phyloP scores from a whole-genome alignment of 2,888 invertebrate genomes.

The Ophion ellenae region DNA sequence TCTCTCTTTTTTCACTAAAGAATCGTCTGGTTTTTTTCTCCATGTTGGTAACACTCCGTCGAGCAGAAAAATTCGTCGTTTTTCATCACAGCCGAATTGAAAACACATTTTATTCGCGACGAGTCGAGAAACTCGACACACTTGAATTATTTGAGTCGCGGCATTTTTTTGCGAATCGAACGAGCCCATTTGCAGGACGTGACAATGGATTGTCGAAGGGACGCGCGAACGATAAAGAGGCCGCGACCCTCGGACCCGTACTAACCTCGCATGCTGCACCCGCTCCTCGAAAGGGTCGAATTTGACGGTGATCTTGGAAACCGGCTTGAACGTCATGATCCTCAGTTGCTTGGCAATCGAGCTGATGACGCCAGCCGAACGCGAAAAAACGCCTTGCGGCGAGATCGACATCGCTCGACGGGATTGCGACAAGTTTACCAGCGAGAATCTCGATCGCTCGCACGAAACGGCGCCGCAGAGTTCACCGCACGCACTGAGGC shows the following conservation, averaged over 20 bases:
- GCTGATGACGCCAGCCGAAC: conserved; percentile 89
- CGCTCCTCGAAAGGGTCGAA: conserved; percentile 94
- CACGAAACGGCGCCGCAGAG: too few species aligned
- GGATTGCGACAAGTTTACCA: conserved; percentile 64
- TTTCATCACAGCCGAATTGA: background rate
- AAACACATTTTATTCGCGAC: background rate
- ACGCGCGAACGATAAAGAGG: background rate
- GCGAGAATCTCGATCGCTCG: background rate
- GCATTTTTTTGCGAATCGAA: background rate
- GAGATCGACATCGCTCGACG: conserved; percentile 88
- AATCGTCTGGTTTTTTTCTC: background rate
- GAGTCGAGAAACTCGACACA: background rate
- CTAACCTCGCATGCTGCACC: conserved; percentile 87
- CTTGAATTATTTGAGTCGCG: background rate
- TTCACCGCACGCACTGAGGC: too few species aligned
- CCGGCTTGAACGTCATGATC: conserved; percentile 90
- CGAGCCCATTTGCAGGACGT: background rate
- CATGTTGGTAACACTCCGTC: conserved; percentile 10
- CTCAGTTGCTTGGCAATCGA: conserved; percentile 90
- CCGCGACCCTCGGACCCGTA: conserved; percentile 41
- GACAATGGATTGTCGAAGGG: background rate
- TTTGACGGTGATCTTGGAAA: conserved; percentile 90
- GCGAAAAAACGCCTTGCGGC: conserved; percentile 88
- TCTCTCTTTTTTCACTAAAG: background rate
- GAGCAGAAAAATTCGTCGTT: background rate